phyloP scores from a whole-genome alignment of 53 echinoderm and acorn worm species.

The Patiria pectinifera region DNA sequence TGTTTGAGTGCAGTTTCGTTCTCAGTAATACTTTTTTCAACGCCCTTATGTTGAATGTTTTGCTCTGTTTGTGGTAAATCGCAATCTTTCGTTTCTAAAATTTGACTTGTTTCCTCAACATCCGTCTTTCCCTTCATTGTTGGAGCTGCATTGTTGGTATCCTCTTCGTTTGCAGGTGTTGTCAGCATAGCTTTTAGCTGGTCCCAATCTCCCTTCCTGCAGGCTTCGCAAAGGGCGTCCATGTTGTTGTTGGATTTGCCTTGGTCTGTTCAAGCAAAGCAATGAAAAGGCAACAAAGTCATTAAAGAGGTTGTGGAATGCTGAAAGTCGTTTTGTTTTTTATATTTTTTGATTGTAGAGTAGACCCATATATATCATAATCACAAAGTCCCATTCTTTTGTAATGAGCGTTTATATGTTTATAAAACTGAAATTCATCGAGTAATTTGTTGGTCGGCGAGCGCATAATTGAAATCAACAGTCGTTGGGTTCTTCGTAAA shows the following conservation, averaged over 20 bases:
- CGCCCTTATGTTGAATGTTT: neutral
- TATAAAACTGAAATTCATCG: no score
- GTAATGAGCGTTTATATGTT: no score
- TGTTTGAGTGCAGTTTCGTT: neutral
- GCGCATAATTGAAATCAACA: no score
- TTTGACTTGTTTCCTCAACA: neutral
- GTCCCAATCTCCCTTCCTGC: conserved; percentile 42
- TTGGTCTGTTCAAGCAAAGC: neutral
- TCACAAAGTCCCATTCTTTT: no score
- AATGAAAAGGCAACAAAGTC: neutral
- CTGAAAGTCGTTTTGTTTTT: no score
- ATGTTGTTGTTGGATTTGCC: neutral
- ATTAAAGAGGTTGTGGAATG: no score
- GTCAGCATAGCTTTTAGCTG: conserved; percentile 23
- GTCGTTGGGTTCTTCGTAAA: no score
- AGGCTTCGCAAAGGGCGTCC: conserved; percentile 22
- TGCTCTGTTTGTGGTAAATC: neutral
- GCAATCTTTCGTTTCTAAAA: neutral
- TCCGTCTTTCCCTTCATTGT: neutral
- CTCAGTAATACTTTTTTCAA: neutral
- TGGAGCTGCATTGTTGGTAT: neutral
- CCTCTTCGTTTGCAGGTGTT: neutral
- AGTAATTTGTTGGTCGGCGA: no score
- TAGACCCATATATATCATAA: no score
- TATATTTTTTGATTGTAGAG: no score